phyloP scores from a whole-genome alignment of 2,113 vertebrate species.

The Rattus norvegicus region DNA sequence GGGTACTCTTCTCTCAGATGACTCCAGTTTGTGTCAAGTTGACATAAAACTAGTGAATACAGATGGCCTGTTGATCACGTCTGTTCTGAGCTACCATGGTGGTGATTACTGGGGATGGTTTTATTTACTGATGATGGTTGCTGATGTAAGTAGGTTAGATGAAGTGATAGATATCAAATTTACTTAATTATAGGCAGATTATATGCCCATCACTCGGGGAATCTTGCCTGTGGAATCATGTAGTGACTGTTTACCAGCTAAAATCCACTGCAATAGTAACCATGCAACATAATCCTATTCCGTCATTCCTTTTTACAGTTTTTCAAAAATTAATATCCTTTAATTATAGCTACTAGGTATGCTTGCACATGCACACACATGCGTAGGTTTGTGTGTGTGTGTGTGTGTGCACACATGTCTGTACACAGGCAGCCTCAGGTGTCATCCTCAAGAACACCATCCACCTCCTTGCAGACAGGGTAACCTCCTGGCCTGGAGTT shows the following conservation, averaged over 20 bases:
- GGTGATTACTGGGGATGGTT: background rate
- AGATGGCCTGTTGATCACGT: conserved; percentile 10
- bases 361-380: background rate
- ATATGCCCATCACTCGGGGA: background rate
- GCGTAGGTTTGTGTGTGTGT: background rate
- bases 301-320: background rate
- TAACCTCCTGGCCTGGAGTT: background rate
- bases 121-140: background rate
- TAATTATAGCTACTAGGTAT: background rate
- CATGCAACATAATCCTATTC: background rate
- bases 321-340: background rate
- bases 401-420: background rate
- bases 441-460: background rate
- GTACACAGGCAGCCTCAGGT: background rate
- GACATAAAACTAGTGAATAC: background rate
- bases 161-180: conserved; percentile 10
- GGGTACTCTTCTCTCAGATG: background rate
- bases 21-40: background rate
- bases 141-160: background rate
- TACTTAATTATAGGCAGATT: background rate
- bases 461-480: too few species aligned
- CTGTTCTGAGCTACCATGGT: background rate
- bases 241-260: background rate
- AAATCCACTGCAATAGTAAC: background rate
- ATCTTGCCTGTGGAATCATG: background rate